These are phyloP conservation scores for Brachyptera risi DNA, from an alignment of 2,888 invertebrate genomes.

Conservation along the genomic window DNA sequence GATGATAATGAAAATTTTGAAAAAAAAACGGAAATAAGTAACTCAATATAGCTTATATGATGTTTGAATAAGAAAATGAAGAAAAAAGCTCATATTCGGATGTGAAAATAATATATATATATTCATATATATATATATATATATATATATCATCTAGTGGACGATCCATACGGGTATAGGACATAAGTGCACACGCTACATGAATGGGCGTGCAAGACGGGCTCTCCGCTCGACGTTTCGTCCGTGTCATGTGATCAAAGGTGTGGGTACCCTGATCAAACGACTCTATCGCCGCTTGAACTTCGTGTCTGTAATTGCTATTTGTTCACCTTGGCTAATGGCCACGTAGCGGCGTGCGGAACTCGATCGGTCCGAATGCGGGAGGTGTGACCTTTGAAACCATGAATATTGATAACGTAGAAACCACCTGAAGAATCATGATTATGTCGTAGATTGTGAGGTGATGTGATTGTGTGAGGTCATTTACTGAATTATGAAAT, in stretches of 20 bases:
- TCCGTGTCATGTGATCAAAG: not conserved
- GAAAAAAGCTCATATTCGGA: too few relatives aligned
- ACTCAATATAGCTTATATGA: too few relatives aligned
- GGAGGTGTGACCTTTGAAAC: slow-evolving; percentile 2
- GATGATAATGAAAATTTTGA: too few relatives aligned
- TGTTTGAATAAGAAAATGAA: too few relatives aligned
- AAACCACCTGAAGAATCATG: not conserved
- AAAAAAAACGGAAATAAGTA: too few relatives aligned
- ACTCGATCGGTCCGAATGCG: not conserved
- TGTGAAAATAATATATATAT: too few relatives aligned
- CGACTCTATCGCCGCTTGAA: not conserved
- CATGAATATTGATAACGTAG: not conserved
- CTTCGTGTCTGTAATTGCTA: slow-evolving; percentile 4
- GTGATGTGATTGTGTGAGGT: too few relatives aligned
- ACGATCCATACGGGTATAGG: not conserved
- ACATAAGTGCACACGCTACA: not conserved
- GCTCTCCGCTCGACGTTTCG: not conserved
- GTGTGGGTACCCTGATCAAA: slow-evolving; percentile 11
- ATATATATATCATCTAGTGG: too few relatives aligned
- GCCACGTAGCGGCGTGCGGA: not conserved
- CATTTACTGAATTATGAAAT: too few relatives aligned
- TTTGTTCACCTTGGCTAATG: slow-evolving; percentile 1
- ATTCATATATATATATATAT: too few relatives aligned
- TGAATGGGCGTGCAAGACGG: not conserved
- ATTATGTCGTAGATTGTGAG: too few relatives aligned